Base-by-base conservation (phyloP, 1,140 invertebrate species). In the Oryzaephilus surinamensis region DNA sequence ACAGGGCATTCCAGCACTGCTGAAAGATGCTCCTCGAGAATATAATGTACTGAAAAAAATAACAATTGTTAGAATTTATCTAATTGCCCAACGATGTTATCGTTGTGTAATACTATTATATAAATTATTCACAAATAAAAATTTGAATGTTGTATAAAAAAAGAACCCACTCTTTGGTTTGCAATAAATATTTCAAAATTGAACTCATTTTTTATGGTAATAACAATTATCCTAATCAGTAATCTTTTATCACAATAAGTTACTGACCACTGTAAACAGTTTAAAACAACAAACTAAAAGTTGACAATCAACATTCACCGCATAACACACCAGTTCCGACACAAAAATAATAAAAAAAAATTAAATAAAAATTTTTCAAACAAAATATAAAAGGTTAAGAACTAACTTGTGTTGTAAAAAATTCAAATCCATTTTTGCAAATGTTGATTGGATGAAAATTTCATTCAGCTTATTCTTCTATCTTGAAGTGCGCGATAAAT, bases 11-110 rank as follows among this genome's bases (percentile, higher is more conserved):
- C 40, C 34, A 11, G 45, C 38, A 10, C 48, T 45, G 33, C 51
- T 52, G 26, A 32, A 42, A 13, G 37, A 34, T 5, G 51, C 14
- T 11, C 45, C 50, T 36, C 58, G 43, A 12, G 56, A 47, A 42
- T 57, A 58, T 33, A 58, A 32, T 8, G 56, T 41, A 45, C 58
- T 61, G 46, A 11, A 57, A 58, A 39, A 34, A 50, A 37, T 10
- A 6, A 21, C 20, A 21, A 21, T 21, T 6, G 20, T 6, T 6
- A 21, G 10, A 21, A 21, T 6, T 2, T 6, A 21, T 6, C 19
- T 6, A 8, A 6, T 6, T 21, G 19, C 10, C 5, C 19, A 21
- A 5, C 19, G 10, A 1, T 6, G 20, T 6, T 21, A 21, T 21
- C 20, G 20, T n/a, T n/a, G n/a, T n/a, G n/a, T n/a, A n/a, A n/a